Percentiles rank a stretch among this genome's conserved stretches.
Conservation (phyloP, 2,888 invertebrate species). For the Tachina grossa region DNA sequence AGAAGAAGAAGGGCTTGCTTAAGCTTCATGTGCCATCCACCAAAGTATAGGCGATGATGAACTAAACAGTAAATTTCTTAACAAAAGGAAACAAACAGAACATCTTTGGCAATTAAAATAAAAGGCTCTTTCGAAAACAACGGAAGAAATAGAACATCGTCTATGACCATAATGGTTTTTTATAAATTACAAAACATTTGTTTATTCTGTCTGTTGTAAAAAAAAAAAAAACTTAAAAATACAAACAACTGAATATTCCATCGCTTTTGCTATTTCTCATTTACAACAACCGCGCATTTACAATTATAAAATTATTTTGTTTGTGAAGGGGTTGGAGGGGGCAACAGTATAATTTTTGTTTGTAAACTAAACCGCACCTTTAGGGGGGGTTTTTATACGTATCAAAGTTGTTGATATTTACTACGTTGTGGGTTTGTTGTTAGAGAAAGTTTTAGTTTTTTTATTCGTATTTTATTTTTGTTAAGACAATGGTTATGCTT, state of each 20-base stretch:
- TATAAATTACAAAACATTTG: slow-evolving; percentile 53
- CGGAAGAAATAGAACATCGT: background rate
- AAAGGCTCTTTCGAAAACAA: slow-evolving; percentile 17
- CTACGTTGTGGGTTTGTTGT: slow-evolving; percentile 9
- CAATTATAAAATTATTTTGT: slow-evolving; percentile 77
- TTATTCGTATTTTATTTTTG: background rate
- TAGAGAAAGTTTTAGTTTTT: slow-evolving; percentile 2
- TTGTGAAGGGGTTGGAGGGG: slow-evolving; percentile 41
- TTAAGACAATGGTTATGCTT: slow-evolving; percentile 53
- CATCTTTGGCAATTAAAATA: slow-evolving; percentile 77
- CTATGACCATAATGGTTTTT: slow-evolving; percentile 13
- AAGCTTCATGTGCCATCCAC: too few species aligned
- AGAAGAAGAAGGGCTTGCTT: too few species aligned
- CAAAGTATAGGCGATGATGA: too few species aligned
- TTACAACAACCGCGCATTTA: slow-evolving; percentile 76
- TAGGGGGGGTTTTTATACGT: slow-evolving; percentile 32
- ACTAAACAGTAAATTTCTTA: background rate
- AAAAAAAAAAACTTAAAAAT: slow-evolving; percentile 26
- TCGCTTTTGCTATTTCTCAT: slow-evolving; percentile 34
- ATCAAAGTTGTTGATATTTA: slow-evolving; percentile 36
- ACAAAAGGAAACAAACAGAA: slow-evolving; percentile 70
- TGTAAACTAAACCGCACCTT: slow-evolving; percentile 47
- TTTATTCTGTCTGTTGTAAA: slow-evolving; percentile 3
- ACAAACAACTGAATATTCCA: slow-evolving; percentile 4
- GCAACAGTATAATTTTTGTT: slow-evolving; percentile 28